Base-by-base conservation (phyloP, 2,797 vertebrate genomes). In the Pseudotriccus pelzelni region DNA sequence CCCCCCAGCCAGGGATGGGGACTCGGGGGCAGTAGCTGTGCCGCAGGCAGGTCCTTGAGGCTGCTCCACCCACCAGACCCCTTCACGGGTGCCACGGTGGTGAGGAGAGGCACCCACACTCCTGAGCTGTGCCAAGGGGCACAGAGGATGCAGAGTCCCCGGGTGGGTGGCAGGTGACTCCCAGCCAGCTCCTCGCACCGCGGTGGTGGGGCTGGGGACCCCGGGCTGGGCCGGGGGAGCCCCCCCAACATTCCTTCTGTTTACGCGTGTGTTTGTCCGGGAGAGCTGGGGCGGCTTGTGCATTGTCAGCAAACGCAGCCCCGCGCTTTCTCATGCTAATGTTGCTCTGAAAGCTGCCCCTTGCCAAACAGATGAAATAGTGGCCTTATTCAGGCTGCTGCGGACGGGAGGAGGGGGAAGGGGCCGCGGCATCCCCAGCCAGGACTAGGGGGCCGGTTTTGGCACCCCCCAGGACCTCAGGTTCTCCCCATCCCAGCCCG, bases 291-390 rank as follows among this genome's bases (percentile, higher is more conserved):
- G 97, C 97, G 98, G 95, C 96, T 97, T 97, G 95, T 98, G 99
- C 98, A 99, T 99, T 99, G 99, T 99, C 98, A 99, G 99, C 98
- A 99, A 98, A 98, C 98, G 98, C 90, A 98, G 98, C 98, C 97
- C 97, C 56, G 34, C 21, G 98, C 98, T 99, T 99, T 99, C 98
- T 99, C 98, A 99, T 99, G 99, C 98, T 99, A 99, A 99, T 99
- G 98, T 97, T 97, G 97, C 95, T 96, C 98, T 99, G 98, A 98
- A 98, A 98, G 98, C 98, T 98, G 98, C 98, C 98, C 98, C 98
- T 99, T 98, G 98, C 98, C 98, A 98, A 99, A 99, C 98, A 99
- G 99, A 99, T 99, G 98, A 99, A 99, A 99, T 97, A 96, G 98
- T 98, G 98, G 98, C 98, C 98, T 98, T 98, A 99, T 99, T 99